These are phyloP conservation scores for Drosophila quinaria DNA, from an alignment of 2,888 invertebrate genomes.

Conservation along the genomic window DNA sequence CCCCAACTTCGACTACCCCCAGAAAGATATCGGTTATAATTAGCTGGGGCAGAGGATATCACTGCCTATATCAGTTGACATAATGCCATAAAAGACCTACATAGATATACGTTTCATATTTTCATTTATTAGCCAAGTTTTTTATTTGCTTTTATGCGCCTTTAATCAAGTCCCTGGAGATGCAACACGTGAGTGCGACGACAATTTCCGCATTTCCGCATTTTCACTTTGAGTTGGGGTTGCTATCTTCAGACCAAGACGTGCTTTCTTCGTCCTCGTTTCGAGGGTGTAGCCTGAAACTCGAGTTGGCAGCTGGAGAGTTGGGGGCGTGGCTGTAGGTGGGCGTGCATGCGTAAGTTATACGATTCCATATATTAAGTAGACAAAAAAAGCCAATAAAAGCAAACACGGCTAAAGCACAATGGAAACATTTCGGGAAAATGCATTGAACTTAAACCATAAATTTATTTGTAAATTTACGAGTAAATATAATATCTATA, in stretches of 20 bases:
- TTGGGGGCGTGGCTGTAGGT: constrained; percentile 22
- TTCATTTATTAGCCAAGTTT: constrained; percentile 79
- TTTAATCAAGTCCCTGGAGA: constrained; percentile 84
- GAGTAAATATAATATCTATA: no score
- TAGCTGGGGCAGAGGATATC: constrained; percentile 49
- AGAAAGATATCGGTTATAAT: constrained; percentile 55
- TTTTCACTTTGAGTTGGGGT: constrained; percentile 51
- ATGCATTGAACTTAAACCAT: constrained; percentile 29
- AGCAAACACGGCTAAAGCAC: constrained; percentile 44
- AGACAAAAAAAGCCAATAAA: constrained; percentile 64
- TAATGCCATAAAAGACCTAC: constrained; percentile 36
- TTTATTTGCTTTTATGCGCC: constrained; percentile 77
- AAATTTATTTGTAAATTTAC: constrained; percentile 7
- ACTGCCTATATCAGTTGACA: constrained; percentile 50
- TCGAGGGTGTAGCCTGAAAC: constrained; percentile 12
- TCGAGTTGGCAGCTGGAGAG: constrained; percentile 1
- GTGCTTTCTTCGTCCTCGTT: background rate
- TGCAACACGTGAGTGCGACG: constrained; percentile 82
- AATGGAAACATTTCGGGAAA: constrained; percentile 38
- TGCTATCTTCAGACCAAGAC: constrained; percentile 18
- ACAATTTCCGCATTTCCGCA: constrained; percentile 18
- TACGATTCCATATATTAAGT: constrained; percentile 65
- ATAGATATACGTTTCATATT: constrained; percentile 65
- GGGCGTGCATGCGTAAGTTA: constrained; percentile 64
- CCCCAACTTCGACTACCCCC: background rate